These are phyloP conservation scores for Ptilodon capucinus DNA, from an alignment of 2,888 invertebrate species.

Conservation along the genomic window DNA sequence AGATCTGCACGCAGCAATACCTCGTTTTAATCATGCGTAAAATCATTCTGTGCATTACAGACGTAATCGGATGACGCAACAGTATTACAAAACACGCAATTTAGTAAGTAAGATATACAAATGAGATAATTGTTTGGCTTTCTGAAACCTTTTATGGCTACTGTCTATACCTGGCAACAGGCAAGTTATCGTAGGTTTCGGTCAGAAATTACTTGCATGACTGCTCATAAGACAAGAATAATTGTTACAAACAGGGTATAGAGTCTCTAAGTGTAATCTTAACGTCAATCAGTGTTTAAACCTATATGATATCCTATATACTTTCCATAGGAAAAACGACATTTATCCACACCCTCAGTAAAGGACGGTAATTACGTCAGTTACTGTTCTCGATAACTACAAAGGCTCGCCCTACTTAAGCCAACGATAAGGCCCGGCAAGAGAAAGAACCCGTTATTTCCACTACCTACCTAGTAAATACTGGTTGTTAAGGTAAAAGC, in stretches of 20 bases:
- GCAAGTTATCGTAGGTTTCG: no score
- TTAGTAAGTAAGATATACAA: background rate
- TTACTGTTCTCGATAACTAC: slow-evolving; percentile 20
- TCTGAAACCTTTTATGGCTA: background rate
- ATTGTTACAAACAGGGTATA: no score
- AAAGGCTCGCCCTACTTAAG: slow-evolving; percentile 31
- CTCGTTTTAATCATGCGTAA: background rate
- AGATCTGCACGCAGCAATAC: background rate
- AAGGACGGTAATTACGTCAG: slow-evolving; percentile 25
- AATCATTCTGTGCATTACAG: background rate
- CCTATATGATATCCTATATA: slow-evolving; percentile 3
- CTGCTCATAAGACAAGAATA: no score
- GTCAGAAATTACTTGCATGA: no score
- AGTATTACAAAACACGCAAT: background rate
- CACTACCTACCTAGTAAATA: slow-evolving; percentile 11
- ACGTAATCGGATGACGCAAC: background rate
- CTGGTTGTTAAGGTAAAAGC: slow-evolving; percentile 5
- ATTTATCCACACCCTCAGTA: slow-evolving; percentile 24
- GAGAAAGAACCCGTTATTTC: slow-evolving; percentile 15
- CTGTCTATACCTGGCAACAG: background rate
- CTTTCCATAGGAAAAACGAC: slow-evolving; percentile 16
- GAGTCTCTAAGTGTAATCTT: background rate
- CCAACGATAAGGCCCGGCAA: slow-evolving; percentile 27
- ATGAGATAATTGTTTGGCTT: background rate
- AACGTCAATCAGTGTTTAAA: background rate